Evolutionary conservation across 2,797 vertebrate species (phyloP).

Genomic region (Fundulus diaphanus): DNA sequence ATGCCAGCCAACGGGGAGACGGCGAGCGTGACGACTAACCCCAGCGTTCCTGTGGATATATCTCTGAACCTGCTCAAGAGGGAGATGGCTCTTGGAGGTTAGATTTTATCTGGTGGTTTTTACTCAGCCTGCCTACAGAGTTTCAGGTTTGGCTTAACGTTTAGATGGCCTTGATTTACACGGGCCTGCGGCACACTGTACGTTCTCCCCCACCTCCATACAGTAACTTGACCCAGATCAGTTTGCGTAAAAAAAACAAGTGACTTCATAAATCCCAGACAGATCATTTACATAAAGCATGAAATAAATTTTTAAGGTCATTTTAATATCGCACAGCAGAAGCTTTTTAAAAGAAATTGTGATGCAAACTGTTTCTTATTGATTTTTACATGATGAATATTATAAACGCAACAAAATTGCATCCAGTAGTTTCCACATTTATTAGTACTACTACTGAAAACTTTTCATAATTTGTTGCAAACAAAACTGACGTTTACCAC

Average conservation of each 20-base stretch:
- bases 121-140: neutral
- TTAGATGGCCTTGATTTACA: neutral
- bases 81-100: conserved; percentile 89
- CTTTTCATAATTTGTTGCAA: neutral
- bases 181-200: neutral
- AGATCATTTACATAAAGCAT: neutral
- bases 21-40: conserved; percentile 86
- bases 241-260: neutral
- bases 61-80: conserved; percentile 94
- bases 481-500: neutral
- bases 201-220: neutral
- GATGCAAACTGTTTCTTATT: neutral
- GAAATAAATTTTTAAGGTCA: neutral
- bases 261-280: neutral
- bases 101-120: neutral
- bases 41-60: conserved; percentile 94
- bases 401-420: neutral
- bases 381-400: neutral
- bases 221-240: conserved; percentile 34
- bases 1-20: conserved; percentile 98
- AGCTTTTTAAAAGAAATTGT: neutral
- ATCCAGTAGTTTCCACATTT: too few relatives aligned
- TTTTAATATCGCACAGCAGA: neutral
- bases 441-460: neutral
- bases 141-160: conserved; percentile 32